Percentiles rank a stretch among this genome's conserved stretches.
phyloP scores from a whole-genome alignment of 2,888 invertebrate genomes.

The Cremastinae sp. region DNA sequence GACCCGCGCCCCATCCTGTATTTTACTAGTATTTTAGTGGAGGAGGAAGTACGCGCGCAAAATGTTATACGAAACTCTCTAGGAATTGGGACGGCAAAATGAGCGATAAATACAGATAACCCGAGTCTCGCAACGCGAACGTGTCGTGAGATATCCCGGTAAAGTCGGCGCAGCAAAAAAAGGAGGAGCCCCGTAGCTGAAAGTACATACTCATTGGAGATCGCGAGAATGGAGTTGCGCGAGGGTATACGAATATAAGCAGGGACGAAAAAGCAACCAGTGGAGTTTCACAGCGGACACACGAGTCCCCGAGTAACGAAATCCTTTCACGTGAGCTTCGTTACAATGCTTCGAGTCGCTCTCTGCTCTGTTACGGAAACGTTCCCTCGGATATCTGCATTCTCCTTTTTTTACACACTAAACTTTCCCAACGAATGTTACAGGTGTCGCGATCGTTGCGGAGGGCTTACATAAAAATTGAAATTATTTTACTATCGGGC shows the following conservation, averaged over 20 bases:
- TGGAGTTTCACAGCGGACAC: constrained; percentile 36
- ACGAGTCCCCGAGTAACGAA: constrained; percentile 49
- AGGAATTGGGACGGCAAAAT: constrained; percentile 58
- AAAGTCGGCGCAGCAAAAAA: constrained; percentile 40
- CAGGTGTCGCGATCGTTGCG: too few species aligned
- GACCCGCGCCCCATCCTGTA: constrained; percentile 57
- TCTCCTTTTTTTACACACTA: too few species aligned
- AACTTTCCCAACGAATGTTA: too few species aligned
- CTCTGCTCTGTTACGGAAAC: too few species aligned
- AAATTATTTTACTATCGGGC: too few species aligned
- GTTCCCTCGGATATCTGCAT: too few species aligned
- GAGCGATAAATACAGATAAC: constrained; percentile 72
- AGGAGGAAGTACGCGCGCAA: constrained; percentile 9
- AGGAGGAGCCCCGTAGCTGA: background rate
- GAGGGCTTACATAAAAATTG: too few species aligned
- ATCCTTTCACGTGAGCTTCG: constrained; percentile 57
- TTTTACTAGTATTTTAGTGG: constrained; percentile 59
- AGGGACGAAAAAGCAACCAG: constrained; percentile 5
- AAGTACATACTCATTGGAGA: constrained; percentile 25
- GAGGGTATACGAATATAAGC: constrained; percentile 21
- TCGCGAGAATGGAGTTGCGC: constrained; percentile 42
- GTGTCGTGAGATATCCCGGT: constrained; percentile 61
- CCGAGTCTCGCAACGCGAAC: constrained; percentile 62
- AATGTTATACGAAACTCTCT: constrained; percentile 25
- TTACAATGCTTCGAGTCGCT: too few species aligned